Base-by-base conservation (phyloP, 1,140 invertebrate genomes). In the Hylyphantes graminicola region DNA sequence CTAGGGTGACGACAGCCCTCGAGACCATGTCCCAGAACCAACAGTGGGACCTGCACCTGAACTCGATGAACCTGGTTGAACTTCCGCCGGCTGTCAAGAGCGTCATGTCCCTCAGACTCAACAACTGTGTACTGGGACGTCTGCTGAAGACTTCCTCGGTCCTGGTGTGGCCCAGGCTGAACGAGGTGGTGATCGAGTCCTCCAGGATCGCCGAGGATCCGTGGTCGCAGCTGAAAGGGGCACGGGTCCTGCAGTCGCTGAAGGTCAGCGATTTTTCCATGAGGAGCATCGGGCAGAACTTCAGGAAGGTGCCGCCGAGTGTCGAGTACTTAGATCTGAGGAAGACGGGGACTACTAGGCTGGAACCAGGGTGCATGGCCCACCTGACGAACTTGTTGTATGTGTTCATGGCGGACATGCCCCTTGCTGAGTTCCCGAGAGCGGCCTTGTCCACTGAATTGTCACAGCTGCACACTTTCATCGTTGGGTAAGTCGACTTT, bases 101-200 rank as follows among this genome's bases (percentile, higher is more conserved):
- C 5, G 68, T 64, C 0, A 51, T 57, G 2, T 53, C 67, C 8
- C 35, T 81, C 9, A 35, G 67, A 0, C 35, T 80, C 21, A 17
- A 10, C 19, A 53, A 80, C 19, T 81, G 68, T 51, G 73, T 63
- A 12, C 9, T 81, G 6, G 65, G 67, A 4, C 55, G 57, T 13
- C 50, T 81, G n/a, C 21, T n/a, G n/a, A 63, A 51, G 17, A 15
- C 57, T n/a, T 13, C 15, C 13, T 48, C 67, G 17, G 35, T 35
- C 35, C 13, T 35, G 4, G 48, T 48, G 2, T 81, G 79, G 79
- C 79, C 79, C n/a, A 72, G 63, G n/a, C 63, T 81, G 57, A 64
- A 53, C 21, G 55, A 61, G 57, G 68, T 73, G n/a, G 68, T 73
- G 0, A 73, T 81, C 79, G 79, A 81, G 73, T 73, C 79, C 0